phyloP scores from a whole-genome alignment of 1,140 invertebrate species.

The Anastrepha ludens region DNA sequence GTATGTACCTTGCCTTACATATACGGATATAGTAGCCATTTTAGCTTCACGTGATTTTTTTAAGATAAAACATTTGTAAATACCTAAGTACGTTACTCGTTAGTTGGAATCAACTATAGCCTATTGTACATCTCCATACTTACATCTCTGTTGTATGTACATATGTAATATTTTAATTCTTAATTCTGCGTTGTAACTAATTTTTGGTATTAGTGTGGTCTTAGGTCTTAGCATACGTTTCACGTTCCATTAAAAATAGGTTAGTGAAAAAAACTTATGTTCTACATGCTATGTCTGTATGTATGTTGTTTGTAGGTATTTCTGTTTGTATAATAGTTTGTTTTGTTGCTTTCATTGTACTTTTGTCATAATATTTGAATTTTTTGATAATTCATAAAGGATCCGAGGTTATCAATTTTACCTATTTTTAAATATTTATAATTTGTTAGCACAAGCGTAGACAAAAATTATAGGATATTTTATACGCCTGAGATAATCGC shows the following conservation, averaged over 20 bases:
- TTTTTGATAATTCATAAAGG: background rate
- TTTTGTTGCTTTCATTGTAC: conserved; percentile 50
- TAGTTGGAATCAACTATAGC: too few relatives aligned
- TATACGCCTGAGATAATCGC: background rate
- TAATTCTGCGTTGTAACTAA: too few relatives aligned
- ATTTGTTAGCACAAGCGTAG: background rate
- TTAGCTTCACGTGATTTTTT: too few relatives aligned
- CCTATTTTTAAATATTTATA: background rate
- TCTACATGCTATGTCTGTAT: background rate
- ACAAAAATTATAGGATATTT: background rate
- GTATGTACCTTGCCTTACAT: too few relatives aligned
- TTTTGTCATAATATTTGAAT: conserved; percentile 19
- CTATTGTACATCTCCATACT: too few relatives aligned
- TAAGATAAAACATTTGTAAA: too few relatives aligned
- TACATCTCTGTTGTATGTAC: background rate
- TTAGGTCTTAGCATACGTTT: background rate
- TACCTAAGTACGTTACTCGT: too few relatives aligned
- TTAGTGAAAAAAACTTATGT: too few relatives aligned
- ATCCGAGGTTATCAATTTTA: too few relatives aligned
- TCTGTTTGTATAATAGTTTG: conserved; percentile 17
- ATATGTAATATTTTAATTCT: background rate
- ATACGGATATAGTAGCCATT: too few relatives aligned
- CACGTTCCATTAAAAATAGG: background rate
- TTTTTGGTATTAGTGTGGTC: too few relatives aligned
- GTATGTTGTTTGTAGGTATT: conserved; percentile 1